Conservation (phyloP, 2,797 vertebrate species). For the Trematomus bernacchii region DNA sequence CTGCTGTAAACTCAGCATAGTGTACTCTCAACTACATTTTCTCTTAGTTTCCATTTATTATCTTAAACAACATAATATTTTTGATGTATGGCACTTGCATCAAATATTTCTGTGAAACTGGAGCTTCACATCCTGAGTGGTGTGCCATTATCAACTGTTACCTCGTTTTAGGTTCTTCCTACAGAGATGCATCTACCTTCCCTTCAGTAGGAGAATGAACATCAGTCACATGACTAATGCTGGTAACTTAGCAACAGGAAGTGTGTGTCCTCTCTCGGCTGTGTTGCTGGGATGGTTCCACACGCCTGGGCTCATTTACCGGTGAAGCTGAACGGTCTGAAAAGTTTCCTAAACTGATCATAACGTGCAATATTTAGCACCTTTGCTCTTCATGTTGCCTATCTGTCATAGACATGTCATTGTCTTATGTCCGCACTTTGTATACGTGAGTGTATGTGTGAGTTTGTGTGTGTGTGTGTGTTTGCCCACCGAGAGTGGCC, state of each 20-base stretch:
- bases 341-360: slow-evolving; percentile 58
- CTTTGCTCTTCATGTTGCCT: slow-evolving; percentile 78
- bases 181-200: slow-evolving; percentile 55
- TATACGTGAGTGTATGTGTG: slow-evolving; percentile 24
- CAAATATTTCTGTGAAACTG: slow-evolving; percentile 28
- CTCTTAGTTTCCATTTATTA: slow-evolving; percentile 4
- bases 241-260: slow-evolving; percentile 29
- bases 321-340: slow-evolving; percentile 58
- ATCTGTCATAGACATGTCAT: slow-evolving; percentile 65
- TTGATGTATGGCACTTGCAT: slow-evolving; percentile 31
- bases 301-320: slow-evolving; percentile 7
- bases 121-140: slow-evolving; percentile 18
- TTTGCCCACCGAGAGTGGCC: background rate
- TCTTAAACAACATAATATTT: background rate
- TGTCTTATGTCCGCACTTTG: slow-evolving; percentile 76
- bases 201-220: slow-evolving; percentile 36
- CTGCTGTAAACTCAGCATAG: slow-evolving; percentile 11
- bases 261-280: slow-evolving; percentile 30
- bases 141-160: slow-evolving; percentile 74
- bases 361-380: slow-evolving; percentile 90
- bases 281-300: slow-evolving; percentile 11
- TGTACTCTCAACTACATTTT: slow-evolving; percentile 4
- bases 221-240: slow-evolving; percentile 52
- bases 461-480: slow-evolving; percentile 27
- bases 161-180: slow-evolving; percentile 69